Percentiles rank a stretch among this genome's conserved stretches.
Conservation (phyloP, 2,888 invertebrate genomes). For the Agriopis aurantiaria region DNA sequence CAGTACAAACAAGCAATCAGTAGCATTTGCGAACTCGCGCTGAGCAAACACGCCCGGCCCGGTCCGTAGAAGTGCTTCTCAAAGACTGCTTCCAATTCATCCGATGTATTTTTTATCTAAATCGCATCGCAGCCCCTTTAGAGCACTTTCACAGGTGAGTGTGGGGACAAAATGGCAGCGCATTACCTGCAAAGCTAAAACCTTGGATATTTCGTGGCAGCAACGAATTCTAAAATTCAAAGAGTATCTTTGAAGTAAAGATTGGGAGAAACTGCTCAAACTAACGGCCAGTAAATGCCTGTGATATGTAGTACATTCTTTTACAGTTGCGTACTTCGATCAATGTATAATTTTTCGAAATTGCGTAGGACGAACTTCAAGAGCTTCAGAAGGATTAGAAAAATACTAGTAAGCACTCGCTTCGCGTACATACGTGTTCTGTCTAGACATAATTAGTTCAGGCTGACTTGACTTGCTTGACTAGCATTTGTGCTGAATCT, state of each 20-base stretch:
- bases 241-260: slow-evolving; percentile 18
- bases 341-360: no score
- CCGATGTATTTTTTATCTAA: slow-evolving; percentile 66
- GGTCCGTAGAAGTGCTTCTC: slow-evolving; percentile 68
- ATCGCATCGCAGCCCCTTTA: slow-evolving; percentile 56
- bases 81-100: slow-evolving; percentile 71
- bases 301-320: no score
- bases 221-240: slow-evolving; percentile 19
- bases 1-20: slow-evolving; percentile 83
- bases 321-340: background rate
- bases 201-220: slow-evolving; percentile 21
- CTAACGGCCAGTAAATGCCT: background rate
- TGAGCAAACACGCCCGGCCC: slow-evolving; percentile 69
- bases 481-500: no score
- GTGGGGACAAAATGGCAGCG: slow-evolving; percentile 44
- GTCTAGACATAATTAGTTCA: no score
- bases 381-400: no score
- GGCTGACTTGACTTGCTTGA: no score
- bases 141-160: slow-evolving; percentile 53
- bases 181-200: slow-evolving; percentile 35
- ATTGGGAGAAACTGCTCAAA: slow-evolving; percentile 3
- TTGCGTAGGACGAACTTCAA: no score
- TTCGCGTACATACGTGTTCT: no score
- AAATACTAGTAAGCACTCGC: no score
- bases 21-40: slow-evolving; percentile 77